phyloP scores from a whole-genome alignment of 2,113 vertebrate genomes.

The Eubucco bourcierii region DNA sequence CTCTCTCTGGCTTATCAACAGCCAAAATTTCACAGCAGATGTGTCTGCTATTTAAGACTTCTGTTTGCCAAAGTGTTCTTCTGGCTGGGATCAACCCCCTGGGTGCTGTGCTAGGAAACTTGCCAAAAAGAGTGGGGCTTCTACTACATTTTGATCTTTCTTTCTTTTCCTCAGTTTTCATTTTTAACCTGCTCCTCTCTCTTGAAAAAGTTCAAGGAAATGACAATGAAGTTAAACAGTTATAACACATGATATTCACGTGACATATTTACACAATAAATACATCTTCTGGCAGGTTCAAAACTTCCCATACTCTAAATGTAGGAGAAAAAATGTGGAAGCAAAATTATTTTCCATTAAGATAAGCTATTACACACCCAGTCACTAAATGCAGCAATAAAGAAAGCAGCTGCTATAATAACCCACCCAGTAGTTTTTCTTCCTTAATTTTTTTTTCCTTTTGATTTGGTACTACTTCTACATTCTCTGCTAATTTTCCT shows the following conservation, averaged over 20 bases:
- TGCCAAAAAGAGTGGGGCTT: not conserved
- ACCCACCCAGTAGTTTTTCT: not conserved
- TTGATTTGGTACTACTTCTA: not conserved
- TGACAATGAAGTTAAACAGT: not conserved
- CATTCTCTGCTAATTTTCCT: not conserved
- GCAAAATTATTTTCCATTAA: not conserved
- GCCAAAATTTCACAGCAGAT: constrained; percentile 58
- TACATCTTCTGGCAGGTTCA: not conserved
- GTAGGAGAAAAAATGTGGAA: not conserved
- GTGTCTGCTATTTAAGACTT: constrained; percentile 19
- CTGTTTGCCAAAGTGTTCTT: constrained; percentile 45
- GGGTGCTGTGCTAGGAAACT: not conserved
- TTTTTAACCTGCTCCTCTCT: not conserved
- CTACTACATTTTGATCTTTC: not conserved
- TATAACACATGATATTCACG: not conserved
- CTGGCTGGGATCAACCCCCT: constrained; percentile 20
- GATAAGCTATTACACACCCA: not conserved
- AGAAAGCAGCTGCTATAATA: not conserved
- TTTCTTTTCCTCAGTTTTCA: not conserved
- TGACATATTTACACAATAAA: not conserved
- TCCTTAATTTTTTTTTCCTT: not conserved
- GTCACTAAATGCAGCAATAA: not conserved
- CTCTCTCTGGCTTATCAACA: constrained; percentile 24
- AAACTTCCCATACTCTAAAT: not conserved
- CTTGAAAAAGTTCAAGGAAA: not conserved